Evolutionary conservation across 2,113 vertebrate genomes (phyloP).

Genomic region (Psittacula cyanocephala): DNA sequence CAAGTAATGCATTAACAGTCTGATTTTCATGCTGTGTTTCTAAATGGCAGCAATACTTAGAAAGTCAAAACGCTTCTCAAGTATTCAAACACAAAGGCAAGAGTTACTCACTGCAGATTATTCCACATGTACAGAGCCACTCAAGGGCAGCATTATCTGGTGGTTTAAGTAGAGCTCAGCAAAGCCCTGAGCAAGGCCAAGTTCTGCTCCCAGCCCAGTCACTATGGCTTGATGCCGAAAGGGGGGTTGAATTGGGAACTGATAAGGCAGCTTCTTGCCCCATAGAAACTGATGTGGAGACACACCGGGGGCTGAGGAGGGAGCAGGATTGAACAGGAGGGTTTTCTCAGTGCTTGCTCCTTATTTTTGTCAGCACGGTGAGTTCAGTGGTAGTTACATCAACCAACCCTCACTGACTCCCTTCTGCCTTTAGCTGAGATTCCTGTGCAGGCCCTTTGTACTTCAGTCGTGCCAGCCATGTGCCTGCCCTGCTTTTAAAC

Average conservation of each 20-base stretch:
- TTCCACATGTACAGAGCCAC: not conserved
- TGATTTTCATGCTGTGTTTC: not conserved
- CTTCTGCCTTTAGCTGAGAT: not conserved
- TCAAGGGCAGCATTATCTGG: not conserved
- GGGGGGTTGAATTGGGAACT: not conserved
- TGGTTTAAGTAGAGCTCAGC: not conserved
- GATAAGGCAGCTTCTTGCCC: not conserved
- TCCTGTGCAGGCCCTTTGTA: not conserved
- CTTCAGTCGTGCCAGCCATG: rapidly evolving
- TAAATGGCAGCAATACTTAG: not conserved
- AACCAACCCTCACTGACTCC: not conserved
- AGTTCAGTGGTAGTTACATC: not conserved
- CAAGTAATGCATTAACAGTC: not conserved
- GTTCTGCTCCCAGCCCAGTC: not conserved
- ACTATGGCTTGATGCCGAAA: not conserved
- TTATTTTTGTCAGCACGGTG: not conserved
- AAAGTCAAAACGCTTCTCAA: not conserved
- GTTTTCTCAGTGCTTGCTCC: not conserved
- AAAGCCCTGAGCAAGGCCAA: not conserved
- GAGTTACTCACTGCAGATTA: not conserved
- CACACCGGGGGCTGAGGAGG: no score
- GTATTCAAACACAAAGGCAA: not conserved
- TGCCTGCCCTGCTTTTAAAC: not conserved
- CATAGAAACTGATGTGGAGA: not conserved
- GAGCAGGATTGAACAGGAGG: not conserved